phyloP scores from a whole-genome alignment of 2,888 invertebrate genomes.

The Oxyteleia sp. region DNA sequence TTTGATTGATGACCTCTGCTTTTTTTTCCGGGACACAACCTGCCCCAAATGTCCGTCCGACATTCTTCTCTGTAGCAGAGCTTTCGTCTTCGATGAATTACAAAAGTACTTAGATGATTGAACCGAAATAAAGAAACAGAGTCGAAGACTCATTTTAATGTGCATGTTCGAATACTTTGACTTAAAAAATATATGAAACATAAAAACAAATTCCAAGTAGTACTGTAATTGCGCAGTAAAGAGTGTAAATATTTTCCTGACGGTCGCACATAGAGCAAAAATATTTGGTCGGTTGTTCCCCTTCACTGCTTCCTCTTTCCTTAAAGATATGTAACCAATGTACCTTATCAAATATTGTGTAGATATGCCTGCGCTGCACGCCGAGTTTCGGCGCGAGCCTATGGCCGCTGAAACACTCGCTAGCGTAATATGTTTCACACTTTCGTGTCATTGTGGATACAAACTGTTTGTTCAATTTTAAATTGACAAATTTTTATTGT shows the following conservation, averaged over 20 bases:
- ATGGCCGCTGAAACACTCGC: conserved; percentile 79
- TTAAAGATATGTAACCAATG: conserved; percentile 70
- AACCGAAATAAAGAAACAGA: conserved; percentile 30
- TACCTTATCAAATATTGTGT: conserved; percentile 77
- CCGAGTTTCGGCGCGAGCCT: conserved; percentile 78
- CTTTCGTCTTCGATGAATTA: conserved; percentile 54
- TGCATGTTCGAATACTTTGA: conserved; percentile 58
- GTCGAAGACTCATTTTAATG: conserved; percentile 27
- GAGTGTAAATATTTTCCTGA: conserved; percentile 71
- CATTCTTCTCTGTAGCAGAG: conserved; percentile 47
- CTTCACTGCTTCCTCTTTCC: conserved; percentile 71
- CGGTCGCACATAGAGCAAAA: conserved; percentile 71
- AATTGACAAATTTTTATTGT: no score
- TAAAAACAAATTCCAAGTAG: conserved; percentile 68
- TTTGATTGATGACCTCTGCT: conserved; percentile 64
- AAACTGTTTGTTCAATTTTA: no score
- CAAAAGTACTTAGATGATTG: conserved; percentile 49
- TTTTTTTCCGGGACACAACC: conserved; percentile 44
- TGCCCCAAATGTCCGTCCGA: conserved; percentile 30
- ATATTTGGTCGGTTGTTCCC: conserved; percentile 72
- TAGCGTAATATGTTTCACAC: conserved; percentile 75
- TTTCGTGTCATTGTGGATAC: conserved; percentile 71
- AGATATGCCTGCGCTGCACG: conserved; percentile 79
- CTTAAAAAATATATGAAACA: conserved; percentile 29
- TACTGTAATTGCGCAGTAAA: conserved; percentile 62